Conservation (phyloP, 1,140 invertebrate genomes). For the Meteorus sp. region DNA sequence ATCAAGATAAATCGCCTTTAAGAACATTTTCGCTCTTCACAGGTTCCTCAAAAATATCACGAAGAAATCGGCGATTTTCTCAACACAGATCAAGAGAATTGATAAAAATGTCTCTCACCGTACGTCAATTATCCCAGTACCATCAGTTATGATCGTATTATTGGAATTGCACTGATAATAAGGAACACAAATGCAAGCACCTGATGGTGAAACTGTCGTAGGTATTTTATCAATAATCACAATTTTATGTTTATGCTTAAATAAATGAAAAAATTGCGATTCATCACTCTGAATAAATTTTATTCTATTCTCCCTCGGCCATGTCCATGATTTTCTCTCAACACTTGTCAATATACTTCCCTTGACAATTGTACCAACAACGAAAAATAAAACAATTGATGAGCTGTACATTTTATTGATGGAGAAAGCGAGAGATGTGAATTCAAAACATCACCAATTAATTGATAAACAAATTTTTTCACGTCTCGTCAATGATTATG, state of each 20-base stretch:
- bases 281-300: neutral
- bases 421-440: too few species aligned
- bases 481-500: too few species aligned
- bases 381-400: too few species aligned
- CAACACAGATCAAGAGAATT: neutral
- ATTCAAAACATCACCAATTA: too few species aligned
- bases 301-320: neutral
- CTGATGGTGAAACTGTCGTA: constrained; percentile 4
- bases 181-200: constrained; percentile 55
- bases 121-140: constrained; percentile 59
- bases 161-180: constrained; percentile 63
- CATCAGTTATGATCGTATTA: constrained; percentile 57
- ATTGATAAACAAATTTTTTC: too few species aligned
- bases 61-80: neutral
- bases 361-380: too few species aligned
- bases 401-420: too few species aligned
- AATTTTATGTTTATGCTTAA: constrained; percentile 41
- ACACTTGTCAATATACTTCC: too few species aligned
- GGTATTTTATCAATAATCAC: constrained; percentile 35
- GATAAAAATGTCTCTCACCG: constrained; percentile 40
- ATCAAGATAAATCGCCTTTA: too few species aligned
- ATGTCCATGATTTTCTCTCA: neutral
- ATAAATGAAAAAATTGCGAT: constrained; percentile 28
- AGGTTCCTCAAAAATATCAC: neutral
- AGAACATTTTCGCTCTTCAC: neutral